Evolutionary conservation across 2,797 vertebrate genomes (phyloP).

Genomic region (Mycteria americana): DNA sequence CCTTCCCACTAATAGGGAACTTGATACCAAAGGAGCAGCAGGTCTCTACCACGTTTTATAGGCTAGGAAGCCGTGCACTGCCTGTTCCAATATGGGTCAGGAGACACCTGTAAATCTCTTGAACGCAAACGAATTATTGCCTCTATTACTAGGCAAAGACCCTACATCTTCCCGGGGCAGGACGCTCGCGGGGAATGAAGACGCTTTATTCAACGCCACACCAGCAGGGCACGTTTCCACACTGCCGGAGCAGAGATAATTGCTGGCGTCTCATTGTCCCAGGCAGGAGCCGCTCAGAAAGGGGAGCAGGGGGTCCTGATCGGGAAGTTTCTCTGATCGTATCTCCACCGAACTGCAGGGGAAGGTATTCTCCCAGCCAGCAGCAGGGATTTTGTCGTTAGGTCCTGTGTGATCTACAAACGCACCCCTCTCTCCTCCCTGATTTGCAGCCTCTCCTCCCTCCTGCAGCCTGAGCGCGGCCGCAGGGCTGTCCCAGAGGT

Average conservation of each 20-base stretch:
- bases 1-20: background rate
- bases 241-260: fast-evolving
- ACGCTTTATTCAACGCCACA: background rate
- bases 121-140: fast-evolving
- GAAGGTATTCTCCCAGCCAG: background rate
- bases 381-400: background rate
- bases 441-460: too few relatives aligned
- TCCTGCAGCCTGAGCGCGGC: fast-evolving
- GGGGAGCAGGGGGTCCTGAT: background rate
- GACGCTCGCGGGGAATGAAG: fast-evolving
- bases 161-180: fast-evolving
- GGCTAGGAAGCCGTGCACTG: fast-evolving
- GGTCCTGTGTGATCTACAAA: background rate
- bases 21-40: fast-evolving
- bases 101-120: too few relatives aligned
- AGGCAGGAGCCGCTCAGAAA: background rate
- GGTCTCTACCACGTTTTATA: background rate
- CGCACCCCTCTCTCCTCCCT: fast-evolving
- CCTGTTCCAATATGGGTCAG: fast-evolving
- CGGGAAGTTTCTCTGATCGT: background rate
- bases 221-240: background rate
- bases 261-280: too few relatives aligned
- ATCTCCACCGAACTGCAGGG: too few relatives aligned
- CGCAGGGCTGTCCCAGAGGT: fast-evolving
- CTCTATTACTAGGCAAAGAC: background rate